phyloP scores from a whole-genome alignment of 2,888 invertebrate species.

The Linhomoeus sp. region DNA sequence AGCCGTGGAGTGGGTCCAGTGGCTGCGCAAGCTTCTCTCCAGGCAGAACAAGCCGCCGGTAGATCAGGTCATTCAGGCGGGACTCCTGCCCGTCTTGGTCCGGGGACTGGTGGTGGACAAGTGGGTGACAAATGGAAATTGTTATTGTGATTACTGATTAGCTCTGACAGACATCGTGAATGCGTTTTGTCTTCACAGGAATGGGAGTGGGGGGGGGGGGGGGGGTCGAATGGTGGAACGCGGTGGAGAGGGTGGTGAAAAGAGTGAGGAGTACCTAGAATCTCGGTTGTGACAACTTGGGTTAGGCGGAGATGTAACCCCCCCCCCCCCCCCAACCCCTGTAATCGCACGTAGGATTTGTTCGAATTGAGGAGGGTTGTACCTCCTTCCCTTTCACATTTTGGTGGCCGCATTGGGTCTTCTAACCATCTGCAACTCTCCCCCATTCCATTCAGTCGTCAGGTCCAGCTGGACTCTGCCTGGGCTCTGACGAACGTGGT shows the following conservation, averaged over 20 bases:
- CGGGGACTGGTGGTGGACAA: constrained; percentile 39
- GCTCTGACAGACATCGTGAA: too few species aligned
- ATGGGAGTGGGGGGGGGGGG: too few species aligned
- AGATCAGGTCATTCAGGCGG: constrained; percentile 56
- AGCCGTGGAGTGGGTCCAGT: too few species aligned
- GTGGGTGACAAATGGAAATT: constrained; percentile 3
- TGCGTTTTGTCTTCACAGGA: constrained; percentile 3
- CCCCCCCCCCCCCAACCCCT: too few species aligned
- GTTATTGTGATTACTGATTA: too few species aligned
- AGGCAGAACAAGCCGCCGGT: constrained; percentile 77
- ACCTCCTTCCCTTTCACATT: neutral
- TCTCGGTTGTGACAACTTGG: too few species aligned
- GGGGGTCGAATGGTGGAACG: too few species aligned
- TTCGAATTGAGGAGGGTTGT: too few species aligned
- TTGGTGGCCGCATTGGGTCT: neutral
- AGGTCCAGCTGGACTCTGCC: constrained; percentile 66
- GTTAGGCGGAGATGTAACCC: too few species aligned
- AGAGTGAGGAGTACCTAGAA: too few species aligned
- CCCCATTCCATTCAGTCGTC: constrained; percentile 27
- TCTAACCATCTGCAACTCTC: neutral
- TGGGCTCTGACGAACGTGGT: constrained; percentile 93
- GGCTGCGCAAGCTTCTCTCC: constrained; percentile 41
- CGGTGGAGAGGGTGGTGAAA: too few species aligned
- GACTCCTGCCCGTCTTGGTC: constrained; percentile 61
- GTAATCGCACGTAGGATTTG: too few species aligned